Conservation (phyloP, 2,113 vertebrate species). For the Passer montanus region DNA sequence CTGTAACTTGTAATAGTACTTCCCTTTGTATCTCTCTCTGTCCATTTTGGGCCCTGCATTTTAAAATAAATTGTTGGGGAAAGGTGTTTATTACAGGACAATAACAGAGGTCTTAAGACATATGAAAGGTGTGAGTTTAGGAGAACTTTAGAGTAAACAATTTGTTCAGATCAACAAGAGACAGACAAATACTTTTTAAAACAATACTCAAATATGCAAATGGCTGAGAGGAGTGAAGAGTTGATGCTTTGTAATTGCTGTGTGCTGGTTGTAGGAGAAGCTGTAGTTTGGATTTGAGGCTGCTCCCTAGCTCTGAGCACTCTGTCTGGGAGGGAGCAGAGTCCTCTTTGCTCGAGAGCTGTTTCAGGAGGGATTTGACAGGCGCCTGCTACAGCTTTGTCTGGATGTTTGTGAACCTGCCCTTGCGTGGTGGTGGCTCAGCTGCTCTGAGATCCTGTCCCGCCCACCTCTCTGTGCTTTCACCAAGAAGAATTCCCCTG, state of each 20-base stretch:
- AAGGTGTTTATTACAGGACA: not conserved
- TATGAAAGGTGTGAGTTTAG: not conserved
- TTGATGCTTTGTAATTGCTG: not conserved
- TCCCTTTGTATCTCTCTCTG: not conserved
- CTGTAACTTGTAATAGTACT: not conserved
- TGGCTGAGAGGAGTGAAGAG: not conserved
- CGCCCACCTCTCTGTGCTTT: not conserved
- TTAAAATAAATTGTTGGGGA: not conserved
- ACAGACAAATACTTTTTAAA: not conserved
- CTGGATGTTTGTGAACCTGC: not conserved
- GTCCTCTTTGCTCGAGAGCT: not conserved
- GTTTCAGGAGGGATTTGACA: not conserved
- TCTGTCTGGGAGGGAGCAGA: not conserved
- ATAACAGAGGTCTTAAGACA: not conserved
- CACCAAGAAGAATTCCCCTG: not conserved
- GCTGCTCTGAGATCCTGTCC: constrained; percentile 16
- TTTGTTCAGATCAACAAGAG: not conserved
- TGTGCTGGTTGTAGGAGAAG: not conserved
- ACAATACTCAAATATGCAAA: not conserved
- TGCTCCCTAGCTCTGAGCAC: not conserved
- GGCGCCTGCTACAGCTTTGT: not conserved
- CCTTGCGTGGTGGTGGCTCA: not conserved
- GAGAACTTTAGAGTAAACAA: not conserved
- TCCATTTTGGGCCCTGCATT: not conserved
- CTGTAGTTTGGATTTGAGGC: not conserved